phyloP scores from a whole-genome alignment of 2,113 vertebrate species.

The Tragelaphus strepsiceros region DNA sequence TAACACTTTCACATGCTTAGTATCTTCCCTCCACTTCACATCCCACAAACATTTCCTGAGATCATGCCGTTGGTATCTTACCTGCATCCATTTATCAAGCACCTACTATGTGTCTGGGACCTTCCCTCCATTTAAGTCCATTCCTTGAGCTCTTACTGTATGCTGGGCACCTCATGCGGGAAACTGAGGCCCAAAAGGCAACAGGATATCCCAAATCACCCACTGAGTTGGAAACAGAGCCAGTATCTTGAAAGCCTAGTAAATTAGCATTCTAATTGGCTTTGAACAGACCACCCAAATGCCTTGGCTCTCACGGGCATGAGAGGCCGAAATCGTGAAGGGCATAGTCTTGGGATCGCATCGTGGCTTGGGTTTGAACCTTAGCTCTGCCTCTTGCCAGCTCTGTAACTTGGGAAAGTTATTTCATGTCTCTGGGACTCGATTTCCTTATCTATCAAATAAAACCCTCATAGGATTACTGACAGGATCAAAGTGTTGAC shows the following conservation, averaged over 20 bases:
- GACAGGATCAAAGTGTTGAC: neutral
- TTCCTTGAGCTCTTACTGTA: neutral
- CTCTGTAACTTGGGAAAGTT: neutral
- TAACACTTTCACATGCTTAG: neutral
- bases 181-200: neutral
- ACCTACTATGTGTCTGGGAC: neutral
- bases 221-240: neutral
- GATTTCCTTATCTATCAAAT: neutral
- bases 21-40: neutral
- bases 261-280: neutral
- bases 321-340: accelerated
- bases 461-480: neutral
- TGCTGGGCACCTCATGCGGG: neutral
- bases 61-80: too few relatives aligned
- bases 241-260: neutral
- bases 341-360: neutral
- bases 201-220: neutral
- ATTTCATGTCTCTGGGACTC: neutral
- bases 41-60: neutral
- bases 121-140: neutral
- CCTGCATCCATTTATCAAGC: neutral
- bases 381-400: neutral
- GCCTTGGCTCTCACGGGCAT: neutral
- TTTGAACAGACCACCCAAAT: neutral
- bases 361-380: neutral